A percentile compares a stretch with the other conserved stretches of the same genome.
phyloP scores from a whole-genome alignment of 2,888 invertebrate species.

The Entomobrya proxima region DNA sequence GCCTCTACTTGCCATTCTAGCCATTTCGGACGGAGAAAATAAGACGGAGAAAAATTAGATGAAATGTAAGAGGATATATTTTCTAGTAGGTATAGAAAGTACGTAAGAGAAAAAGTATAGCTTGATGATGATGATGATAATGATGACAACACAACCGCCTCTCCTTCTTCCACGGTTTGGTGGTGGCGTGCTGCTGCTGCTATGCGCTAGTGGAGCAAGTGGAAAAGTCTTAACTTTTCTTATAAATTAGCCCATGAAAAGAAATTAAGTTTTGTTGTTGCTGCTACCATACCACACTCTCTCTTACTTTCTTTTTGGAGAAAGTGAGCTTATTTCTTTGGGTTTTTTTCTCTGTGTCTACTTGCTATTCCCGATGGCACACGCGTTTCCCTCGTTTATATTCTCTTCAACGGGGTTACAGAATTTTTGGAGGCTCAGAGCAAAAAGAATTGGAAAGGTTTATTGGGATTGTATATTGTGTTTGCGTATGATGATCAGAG shows the following conservation, averaged over 20 bases:
- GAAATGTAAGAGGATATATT: slow-evolving; percentile 20
- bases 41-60: background rate
- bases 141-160: background rate
- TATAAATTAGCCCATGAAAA: slow-evolving; percentile 65
- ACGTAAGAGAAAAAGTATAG: background rate
- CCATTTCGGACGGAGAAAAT: slow-evolving; percentile 38
- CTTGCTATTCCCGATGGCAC: slow-evolving; percentile 55
- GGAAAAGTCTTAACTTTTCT: slow-evolving; percentile 67
- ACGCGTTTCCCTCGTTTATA: slow-evolving; percentile 52
- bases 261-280: slow-evolving; percentile 68
- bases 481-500: slow-evolving; percentile 23
- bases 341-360: background rate
- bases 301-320: slow-evolving; percentile 25
- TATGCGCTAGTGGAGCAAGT: slow-evolving; percentile 36
- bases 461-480: too few relatives aligned
- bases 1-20: slow-evolving; percentile 24
- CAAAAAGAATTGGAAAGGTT: too few relatives aligned
- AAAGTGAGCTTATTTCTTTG: slow-evolving; percentile 10
- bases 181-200: too few relatives aligned
- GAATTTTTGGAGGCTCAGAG: too few relatives aligned
- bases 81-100: background rate
- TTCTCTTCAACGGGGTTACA: slow-evolving; percentile 46
- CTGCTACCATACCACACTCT: too few relatives aligned
- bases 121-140: background rate
- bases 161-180: slow-evolving; percentile 29